These are phyloP conservation scores for Podilymbus podiceps DNA, from an alignment of 2,113 vertebrate species.

Conservation along the genomic window DNA sequence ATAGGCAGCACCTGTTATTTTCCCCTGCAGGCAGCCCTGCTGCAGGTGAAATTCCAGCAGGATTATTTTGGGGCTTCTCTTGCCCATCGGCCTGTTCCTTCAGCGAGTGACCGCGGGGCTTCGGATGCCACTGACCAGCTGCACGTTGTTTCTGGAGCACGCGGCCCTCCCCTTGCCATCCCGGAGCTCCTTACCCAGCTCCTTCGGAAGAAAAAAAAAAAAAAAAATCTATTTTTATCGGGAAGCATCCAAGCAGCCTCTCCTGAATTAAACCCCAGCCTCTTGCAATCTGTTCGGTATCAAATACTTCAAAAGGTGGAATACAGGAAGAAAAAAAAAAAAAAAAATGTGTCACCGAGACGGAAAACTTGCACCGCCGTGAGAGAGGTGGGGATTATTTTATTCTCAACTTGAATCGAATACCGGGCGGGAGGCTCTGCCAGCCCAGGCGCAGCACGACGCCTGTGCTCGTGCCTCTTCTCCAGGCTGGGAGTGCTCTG, in stretches of 20 bases:
- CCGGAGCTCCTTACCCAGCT: constrained; percentile 1
- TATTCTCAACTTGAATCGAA: background rate
- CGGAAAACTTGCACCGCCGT: background rate
- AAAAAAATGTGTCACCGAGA: background rate
- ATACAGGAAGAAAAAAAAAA: background rate
- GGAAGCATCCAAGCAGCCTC: constrained; percentile 60
- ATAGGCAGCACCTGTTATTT: constrained; percentile 54
- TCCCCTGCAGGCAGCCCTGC: background rate
- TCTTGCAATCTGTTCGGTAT: constrained; percentile 70
- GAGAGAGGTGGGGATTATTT: background rate
- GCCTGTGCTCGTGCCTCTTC: background rate
- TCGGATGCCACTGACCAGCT: constrained; percentile 45
- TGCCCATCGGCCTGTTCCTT: background rate
- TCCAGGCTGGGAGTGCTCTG: background rate
- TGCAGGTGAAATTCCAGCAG: constrained; percentile 59
- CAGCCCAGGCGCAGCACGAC: background rate
- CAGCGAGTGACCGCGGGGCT: background rate
- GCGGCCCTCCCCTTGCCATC: background rate
- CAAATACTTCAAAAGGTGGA: constrained; percentile 73
- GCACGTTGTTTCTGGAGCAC: background rate
- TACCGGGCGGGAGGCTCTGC: background rate
- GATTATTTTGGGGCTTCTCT: constrained; percentile 45
- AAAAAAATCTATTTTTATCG: constrained; percentile 70
- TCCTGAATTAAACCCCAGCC: constrained; percentile 65
- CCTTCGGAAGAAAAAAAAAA: constrained; percentile 29